Base-by-base conservation (phyloP, 2,113 vertebrate species). In the Arenaria interpres region DNA sequence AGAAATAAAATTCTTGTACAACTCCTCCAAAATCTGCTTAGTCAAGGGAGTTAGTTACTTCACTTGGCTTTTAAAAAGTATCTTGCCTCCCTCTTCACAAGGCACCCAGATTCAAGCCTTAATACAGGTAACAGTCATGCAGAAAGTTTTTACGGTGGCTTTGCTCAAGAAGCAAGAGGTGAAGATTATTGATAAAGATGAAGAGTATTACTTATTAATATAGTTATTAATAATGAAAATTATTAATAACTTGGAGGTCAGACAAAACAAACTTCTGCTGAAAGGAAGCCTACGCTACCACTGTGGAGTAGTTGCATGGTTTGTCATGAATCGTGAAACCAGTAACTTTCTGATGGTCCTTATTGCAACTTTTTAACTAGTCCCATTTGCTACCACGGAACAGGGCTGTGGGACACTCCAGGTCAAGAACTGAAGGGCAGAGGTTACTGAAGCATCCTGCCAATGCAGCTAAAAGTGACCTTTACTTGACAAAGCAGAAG, bases 401-500 rank as follows among this genome's bases (percentile, higher is more conserved):
- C 20, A 19, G 45, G 80, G 45, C 74, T 89, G 83, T 73, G 83
- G 77, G 80, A 97, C 82, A 64, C 89, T n/a, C 35, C 67, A 56
- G 96, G 97, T 94, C 96, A 96, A 53, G 91, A 96, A 96, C 2
- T 37, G 95, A 90, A 93, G 89, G 95, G 81, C 84, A 97, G 43
- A 96, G 97, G 93, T 97, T 87, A 93, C 71, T 85, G 90, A 90
- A 96, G 94, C 92, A 84, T 95, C 96, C 92, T 89, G 48, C 75
- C 95, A 69, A 46, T 45, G 93, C 76, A 53, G 81, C 89, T 60
- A 85, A 86, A 94, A 89, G 68, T 97, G 97, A 97, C 95, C 96
- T 97, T 95, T 97, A 62, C 67, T 83, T 97, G 96, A 97, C 97
- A 97, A 97, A 96, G 89, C 93, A 78, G 59, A 94, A 96, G 81